Conservation (phyloP, 1,140 invertebrate species). For the Ceratina japonica region DNA sequence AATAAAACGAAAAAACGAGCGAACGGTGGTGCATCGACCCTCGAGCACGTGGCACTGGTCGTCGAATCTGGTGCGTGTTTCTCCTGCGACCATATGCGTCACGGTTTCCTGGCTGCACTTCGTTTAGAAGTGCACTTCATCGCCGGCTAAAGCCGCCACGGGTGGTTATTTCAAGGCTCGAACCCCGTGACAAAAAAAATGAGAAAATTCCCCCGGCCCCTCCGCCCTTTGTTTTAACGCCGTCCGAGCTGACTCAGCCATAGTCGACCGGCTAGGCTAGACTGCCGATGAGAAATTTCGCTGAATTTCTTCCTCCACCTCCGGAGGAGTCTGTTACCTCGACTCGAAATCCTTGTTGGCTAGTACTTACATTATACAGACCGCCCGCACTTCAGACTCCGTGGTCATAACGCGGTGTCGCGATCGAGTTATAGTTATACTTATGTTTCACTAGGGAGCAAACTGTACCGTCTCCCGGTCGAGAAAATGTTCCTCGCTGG, state of each 20-base stretch:
- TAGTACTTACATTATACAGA: too few relatives aligned
- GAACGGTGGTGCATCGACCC: slow-evolving; percentile 36
- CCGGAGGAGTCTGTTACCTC: too few relatives aligned
- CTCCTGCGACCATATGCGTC: slow-evolving; percentile 39
- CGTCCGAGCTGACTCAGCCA: slow-evolving; percentile 41
- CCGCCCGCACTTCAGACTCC: too few relatives aligned
- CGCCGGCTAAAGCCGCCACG: slow-evolving; percentile 18
- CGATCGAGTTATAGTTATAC: too few relatives aligned
- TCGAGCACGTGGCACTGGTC: slow-evolving; percentile 38
- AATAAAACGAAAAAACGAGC: not conserved
- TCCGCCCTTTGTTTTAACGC: slow-evolving; percentile 30
- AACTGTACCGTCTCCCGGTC: too few relatives aligned
- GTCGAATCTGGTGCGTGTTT: slow-evolving; percentile 24
- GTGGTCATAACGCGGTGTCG: too few relatives aligned
- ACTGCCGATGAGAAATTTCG: slow-evolving; percentile 13
- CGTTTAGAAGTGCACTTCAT: slow-evolving; percentile 47
- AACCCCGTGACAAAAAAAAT: slow-evolving; percentile 7
- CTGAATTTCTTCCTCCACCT: slow-evolving; percentile 2
- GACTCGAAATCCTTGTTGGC: not conserved
- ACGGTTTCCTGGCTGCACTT: slow-evolving; percentile 36
- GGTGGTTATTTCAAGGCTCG: slow-evolving; percentile 49
- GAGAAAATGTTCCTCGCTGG: too few relatives aligned
- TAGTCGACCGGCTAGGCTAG: not conserved
- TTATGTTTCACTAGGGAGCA: too few relatives aligned
- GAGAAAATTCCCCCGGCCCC: slow-evolving; percentile 16